Percentiles rank a stretch among this genome's conserved stretches.
Evolutionary conservation across 2,113 vertebrate species (phyloP).

Genomic region (Fulmarus glacialis): DNA sequence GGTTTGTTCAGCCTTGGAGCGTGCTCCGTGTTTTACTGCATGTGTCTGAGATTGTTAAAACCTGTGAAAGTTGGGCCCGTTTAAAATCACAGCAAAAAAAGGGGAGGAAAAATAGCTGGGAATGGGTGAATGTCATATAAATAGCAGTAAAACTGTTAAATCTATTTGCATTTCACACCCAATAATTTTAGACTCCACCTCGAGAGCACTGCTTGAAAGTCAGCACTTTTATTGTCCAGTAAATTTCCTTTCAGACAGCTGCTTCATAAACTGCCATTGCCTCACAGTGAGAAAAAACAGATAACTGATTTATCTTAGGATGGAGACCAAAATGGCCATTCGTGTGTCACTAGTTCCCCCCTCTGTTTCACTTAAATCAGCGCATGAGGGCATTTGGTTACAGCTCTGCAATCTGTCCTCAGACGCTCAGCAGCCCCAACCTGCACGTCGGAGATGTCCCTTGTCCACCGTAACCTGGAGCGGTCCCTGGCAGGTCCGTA

Average conservation of each 20-base stretch:
- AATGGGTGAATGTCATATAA: constrained; percentile 53
- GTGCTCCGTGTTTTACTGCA: neutral
- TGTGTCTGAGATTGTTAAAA: constrained; percentile 43
- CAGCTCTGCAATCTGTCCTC: neutral
- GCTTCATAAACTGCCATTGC: constrained; percentile 3
- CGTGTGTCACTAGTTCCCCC: neutral
- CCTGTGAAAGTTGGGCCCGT: neutral
- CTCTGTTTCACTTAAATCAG: neutral
- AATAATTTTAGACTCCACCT: constrained; percentile 69
- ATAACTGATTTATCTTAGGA: constrained; percentile 27
- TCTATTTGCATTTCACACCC: constrained; percentile 77
- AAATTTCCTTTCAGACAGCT: constrained; percentile 64
- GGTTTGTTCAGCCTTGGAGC: neutral
- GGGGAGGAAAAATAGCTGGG: neutral
- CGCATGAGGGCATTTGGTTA: neutral
- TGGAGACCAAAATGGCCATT: neutral
- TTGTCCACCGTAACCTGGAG: neutral
- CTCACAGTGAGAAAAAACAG: constrained; percentile 28
- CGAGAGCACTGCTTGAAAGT: constrained; percentile 67
- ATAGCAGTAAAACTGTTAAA: constrained; percentile 70
- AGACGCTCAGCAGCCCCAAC: neutral
- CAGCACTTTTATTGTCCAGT: constrained; percentile 67
- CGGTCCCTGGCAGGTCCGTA: neutral
- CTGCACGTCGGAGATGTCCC: neutral
- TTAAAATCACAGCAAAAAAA: neutral